phyloP scores from a whole-genome alignment of 1,140 invertebrate genomes.

The Hycleus cichorii region DNA sequence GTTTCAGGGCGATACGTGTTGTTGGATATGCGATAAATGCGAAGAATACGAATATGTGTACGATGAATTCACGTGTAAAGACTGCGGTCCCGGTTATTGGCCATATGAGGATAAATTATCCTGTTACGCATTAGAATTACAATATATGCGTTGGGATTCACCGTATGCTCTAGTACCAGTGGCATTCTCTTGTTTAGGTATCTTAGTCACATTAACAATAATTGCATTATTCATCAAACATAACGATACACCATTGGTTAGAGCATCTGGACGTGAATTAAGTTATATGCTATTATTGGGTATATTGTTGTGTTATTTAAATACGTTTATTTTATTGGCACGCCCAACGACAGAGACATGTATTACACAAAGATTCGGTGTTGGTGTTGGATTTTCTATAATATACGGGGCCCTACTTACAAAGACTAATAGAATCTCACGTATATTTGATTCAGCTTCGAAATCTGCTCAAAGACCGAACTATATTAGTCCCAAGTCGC shows the following conservation, averaged over 20 bases:
- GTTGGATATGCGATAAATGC: constrained; percentile 70
- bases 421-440: constrained; percentile 69
- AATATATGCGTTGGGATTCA: constrained; percentile 51
- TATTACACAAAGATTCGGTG: constrained; percentile 55
- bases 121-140: constrained; percentile 44
- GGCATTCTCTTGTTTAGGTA: constrained; percentile 58
- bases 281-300: constrained; percentile 67
- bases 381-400: constrained; percentile 65
- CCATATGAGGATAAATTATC: constrained; percentile 53
- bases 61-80: constrained; percentile 57
- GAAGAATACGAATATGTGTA: constrained; percentile 58
- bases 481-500: constrained; percentile 70
- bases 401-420: constrained; percentile 71
- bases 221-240: constrained; percentile 60
- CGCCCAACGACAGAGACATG: constrained; percentile 56
- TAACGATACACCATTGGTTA: constrained; percentile 72
- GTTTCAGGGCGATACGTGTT: constrained; percentile 56
- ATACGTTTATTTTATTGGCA: constrained; percentile 55
- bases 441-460: constrained; percentile 66
- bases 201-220: constrained; percentile 56
- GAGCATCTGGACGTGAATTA: constrained; percentile 74
- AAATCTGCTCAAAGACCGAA: constrained; percentile 58
- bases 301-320: constrained; percentile 55
- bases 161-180: constrained; percentile 61
- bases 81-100: constrained; percentile 56